Evolutionary conservation across 2,888 invertebrate species (phyloP).

Genomic region (Limnephilus rhombicus): DNA sequence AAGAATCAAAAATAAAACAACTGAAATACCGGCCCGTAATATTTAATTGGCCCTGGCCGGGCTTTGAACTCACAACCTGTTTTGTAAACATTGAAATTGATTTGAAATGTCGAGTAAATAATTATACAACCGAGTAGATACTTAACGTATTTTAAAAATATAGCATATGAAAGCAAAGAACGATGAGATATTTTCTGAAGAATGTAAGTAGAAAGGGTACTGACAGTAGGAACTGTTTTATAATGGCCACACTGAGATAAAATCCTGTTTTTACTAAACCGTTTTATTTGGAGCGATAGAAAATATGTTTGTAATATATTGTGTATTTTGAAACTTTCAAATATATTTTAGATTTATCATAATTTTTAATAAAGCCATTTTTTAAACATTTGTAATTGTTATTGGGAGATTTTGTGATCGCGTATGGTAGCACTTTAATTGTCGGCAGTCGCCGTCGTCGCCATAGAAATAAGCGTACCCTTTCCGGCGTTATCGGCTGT

Average conservation of each 20-base stretch:
- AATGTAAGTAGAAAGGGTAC: neutral
- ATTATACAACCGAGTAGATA: neutral
- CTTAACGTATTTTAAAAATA: neutral
- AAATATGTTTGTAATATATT: neutral
- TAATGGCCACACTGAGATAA: neutral
- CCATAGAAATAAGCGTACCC: constrained; percentile 50
- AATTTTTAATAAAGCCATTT: neutral
- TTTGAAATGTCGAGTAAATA: neutral
- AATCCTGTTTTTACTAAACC: neutral
- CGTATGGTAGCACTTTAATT: constrained; percentile 14
- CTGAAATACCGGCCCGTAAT: too few relatives aligned
- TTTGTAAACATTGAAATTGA: neutral
- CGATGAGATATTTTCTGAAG: neutral
- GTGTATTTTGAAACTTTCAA: neutral
- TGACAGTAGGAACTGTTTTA: neutral
- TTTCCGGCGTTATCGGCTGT: constrained; percentile 47
- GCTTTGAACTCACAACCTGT: neutral
- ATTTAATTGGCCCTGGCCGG: neutral
- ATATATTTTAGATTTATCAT: neutral
- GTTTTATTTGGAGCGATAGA: neutral
- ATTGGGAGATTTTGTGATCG: neutral
- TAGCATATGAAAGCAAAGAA: neutral
- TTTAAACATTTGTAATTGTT: neutral
- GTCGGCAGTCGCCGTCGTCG: constrained; percentile 6
- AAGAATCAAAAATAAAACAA: too few relatives aligned